Conservation (phyloP, 2,888 invertebrate species). For the Cerastoderma edule region DNA sequence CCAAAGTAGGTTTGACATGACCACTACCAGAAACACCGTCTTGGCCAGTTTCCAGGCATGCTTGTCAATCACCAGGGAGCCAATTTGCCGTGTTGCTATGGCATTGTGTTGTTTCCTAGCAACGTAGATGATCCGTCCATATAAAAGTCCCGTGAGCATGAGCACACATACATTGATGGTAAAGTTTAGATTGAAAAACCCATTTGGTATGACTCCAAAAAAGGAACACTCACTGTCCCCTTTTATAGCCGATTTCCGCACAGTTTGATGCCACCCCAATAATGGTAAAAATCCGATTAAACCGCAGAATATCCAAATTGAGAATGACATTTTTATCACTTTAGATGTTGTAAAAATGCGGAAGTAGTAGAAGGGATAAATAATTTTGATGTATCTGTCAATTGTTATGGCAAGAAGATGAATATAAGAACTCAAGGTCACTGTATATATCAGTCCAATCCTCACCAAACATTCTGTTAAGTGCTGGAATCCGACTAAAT, state of each 20-base stretch:
- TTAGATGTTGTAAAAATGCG: constrained; percentile 47
- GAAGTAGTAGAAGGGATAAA: constrained; percentile 58
- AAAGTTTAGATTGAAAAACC: constrained; percentile 54
- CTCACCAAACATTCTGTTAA: constrained; percentile 63
- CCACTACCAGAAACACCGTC: constrained; percentile 48
- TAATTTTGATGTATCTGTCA: constrained; percentile 68
- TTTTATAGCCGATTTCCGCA: constrained; percentile 23
- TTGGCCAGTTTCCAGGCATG: constrained; percentile 54
- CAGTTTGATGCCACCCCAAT: constrained; percentile 54
- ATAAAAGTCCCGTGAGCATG: constrained; percentile 47
- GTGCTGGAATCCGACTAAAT: constrained; percentile 66
- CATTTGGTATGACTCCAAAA: constrained; percentile 56
- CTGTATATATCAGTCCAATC: constrained; percentile 55
- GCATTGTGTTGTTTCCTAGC: constrained; percentile 54
- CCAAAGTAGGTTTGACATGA: constrained; percentile 57
- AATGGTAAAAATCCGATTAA: constrained; percentile 62
- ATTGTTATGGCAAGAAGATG: constrained; percentile 60
- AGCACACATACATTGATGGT: constrained; percentile 44
- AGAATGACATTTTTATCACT: constrained; percentile 43
- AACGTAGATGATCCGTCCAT: constrained; percentile 57
- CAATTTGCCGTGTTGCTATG: constrained; percentile 37
- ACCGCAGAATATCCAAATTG: constrained; percentile 55
- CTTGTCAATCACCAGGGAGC: constrained; percentile 24
- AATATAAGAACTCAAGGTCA: constrained; percentile 59
- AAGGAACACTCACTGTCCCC: constrained; percentile 52